Conservation (phyloP, 2,113 vertebrate genomes). For the Pangasianodon hypophthalmus region DNA sequence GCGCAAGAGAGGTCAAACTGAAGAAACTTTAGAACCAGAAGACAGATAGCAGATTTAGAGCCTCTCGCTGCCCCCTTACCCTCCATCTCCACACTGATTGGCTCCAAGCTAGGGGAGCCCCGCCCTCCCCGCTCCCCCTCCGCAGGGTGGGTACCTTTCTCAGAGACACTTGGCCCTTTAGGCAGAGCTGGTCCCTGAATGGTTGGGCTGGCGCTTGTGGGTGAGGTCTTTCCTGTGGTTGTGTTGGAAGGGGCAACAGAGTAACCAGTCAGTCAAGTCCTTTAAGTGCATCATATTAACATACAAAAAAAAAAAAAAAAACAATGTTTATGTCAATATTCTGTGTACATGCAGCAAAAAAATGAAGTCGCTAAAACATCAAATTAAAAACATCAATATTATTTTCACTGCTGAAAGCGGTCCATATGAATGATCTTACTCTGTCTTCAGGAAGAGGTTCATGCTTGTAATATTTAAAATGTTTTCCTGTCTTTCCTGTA, state of each 20-base stretch:
- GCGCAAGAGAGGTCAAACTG: conserved; percentile 50
- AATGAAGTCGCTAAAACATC: neutral
- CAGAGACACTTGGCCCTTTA: conserved; percentile 77
- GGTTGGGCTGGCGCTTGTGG: conserved; percentile 78
- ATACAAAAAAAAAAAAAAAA: conserved; percentile 36
- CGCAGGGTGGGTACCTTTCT: conserved; percentile 78
- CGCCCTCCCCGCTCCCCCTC: conserved; percentile 76
- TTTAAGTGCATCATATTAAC: conserved; percentile 53
- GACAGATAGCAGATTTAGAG: conserved; percentile 53
- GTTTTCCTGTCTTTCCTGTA: neutral
- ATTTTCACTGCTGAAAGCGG: neutral
- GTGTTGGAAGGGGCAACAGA: conserved; percentile 73
- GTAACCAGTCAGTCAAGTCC: conserved; percentile 75
- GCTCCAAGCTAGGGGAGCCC: conserved; percentile 79
- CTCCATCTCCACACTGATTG: conserved; percentile 85
- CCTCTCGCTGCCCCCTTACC: conserved; percentile 79
- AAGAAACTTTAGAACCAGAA: conserved; percentile 45
- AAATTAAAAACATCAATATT: conserved; percentile 1
- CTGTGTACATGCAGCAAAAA: conserved; percentile 32
- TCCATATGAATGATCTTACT: neutral
- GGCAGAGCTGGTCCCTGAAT: conserved; percentile 72
- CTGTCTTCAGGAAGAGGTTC: neutral
- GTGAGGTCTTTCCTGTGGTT: conserved; percentile 82
- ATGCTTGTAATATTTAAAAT: neutral
- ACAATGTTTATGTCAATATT: conserved; percentile 13